Conservation (phyloP, 2,888 invertebrate species). For the Microctonus hyperodae region DNA sequence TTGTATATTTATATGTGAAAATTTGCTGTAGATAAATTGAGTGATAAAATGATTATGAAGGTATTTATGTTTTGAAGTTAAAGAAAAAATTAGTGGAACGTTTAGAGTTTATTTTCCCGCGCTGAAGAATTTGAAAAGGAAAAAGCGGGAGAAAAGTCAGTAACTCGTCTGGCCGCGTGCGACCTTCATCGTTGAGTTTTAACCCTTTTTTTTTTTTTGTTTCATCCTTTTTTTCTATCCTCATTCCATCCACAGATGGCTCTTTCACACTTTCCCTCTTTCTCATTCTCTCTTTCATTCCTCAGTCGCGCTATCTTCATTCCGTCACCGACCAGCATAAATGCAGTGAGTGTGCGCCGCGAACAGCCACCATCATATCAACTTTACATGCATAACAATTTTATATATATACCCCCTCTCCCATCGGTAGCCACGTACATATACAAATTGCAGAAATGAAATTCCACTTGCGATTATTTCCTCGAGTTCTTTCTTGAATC, state of each 20-base stretch:
- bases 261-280: conserved; percentile 39
- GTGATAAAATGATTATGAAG: too few relatives aligned
- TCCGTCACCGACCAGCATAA: neutral
- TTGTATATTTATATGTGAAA: too few relatives aligned
- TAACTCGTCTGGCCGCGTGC: conserved; percentile 23
- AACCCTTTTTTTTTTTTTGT: conserved; percentile 12
- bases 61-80: too few relatives aligned
- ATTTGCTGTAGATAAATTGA: too few relatives aligned
- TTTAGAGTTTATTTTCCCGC: conserved; percentile 9
- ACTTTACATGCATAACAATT: neutral
- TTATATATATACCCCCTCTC: neutral
- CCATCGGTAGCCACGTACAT: conserved; percentile 11
- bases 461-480: conserved; percentile 55
- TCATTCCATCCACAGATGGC: conserved; percentile 30
- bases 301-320: conserved; percentile 37
- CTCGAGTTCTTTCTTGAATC: conserved; percentile 61
- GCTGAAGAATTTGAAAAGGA: conserved; percentile 31
- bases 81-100: conserved; percentile 20
- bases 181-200: conserved; percentile 38
- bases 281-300: conserved; percentile 6
- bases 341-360: conserved; percentile 11
- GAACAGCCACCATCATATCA: conserved; percentile 3
- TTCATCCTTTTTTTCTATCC: conserved; percentile 18
- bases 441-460: conserved; percentile 2
- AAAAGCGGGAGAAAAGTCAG: conserved; percentile 30